Evolutionary conservation across 1,140 invertebrate genomes (phyloP).

Genomic region (Aphaenogaster ashmeadi): DNA sequence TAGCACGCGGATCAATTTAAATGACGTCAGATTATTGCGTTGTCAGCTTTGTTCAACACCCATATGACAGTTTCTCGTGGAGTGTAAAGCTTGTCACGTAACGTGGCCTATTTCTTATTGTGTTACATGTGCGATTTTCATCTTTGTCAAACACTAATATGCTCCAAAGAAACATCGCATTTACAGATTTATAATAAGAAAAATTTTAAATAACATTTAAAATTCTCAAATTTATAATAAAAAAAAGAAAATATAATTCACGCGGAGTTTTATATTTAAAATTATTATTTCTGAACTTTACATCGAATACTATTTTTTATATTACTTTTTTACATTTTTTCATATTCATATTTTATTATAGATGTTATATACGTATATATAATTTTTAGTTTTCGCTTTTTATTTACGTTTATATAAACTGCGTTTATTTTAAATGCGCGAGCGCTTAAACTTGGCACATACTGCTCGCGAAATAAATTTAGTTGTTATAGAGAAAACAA

Average conservation of each 20-base stretch:
- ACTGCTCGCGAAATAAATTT: not conserved
- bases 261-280: not conserved
- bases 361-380: not conserved
- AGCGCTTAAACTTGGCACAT: constrained; percentile 24
- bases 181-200: not conserved
- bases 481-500: constrained; percentile 5
- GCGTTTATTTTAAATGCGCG: constrained; percentile 10
- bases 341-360: not conserved
- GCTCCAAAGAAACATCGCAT: not conserved
- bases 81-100: constrained; percentile 45
- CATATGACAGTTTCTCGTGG: constrained; percentile 39
- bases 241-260: not conserved
- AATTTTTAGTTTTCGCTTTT: not conserved
- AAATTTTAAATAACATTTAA: not conserved
- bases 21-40: constrained; percentile 60
- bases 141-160: constrained; percentile 15
- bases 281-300: not conserved
- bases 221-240: not conserved
- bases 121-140: constrained; percentile 19
- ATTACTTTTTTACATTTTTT: not conserved
- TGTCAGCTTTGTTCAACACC: constrained; percentile 39
- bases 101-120: constrained; percentile 51
- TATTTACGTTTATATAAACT: constrained; percentile 6
- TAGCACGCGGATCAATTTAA: constrained; percentile 59
- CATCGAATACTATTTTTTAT: not conserved